phyloP scores from a whole-genome alignment of 2,797 vertebrate genomes.

The Loriculus beryllinus region DNA sequence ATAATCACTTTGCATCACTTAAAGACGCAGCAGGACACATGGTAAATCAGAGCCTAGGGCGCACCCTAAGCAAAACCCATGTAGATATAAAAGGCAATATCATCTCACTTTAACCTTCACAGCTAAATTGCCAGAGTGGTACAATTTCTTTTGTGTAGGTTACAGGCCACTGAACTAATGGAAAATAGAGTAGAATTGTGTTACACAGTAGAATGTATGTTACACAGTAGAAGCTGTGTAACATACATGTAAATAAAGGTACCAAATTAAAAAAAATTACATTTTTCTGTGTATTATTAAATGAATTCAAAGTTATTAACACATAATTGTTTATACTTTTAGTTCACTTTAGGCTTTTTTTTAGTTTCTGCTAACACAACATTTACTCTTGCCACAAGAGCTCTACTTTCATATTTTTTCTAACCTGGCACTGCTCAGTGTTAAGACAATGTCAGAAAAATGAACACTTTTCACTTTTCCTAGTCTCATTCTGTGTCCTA shows the following conservation, averaged over 20 bases:
- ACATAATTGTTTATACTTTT: neutral
- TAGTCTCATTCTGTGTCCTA: neutral
- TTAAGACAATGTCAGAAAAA: neutral
- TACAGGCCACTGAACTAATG: constrained; percentile 71
- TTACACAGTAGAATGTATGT: no score
- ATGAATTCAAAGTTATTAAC: neutral
- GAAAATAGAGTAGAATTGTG: constrained; percentile 39
- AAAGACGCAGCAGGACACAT: constrained; percentile 75
- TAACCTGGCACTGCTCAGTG: neutral
- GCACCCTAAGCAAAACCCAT: constrained; percentile 73
- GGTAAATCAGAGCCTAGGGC: constrained; percentile 82
- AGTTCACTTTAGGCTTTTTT: neutral
- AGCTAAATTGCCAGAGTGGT: constrained; percentile 77
- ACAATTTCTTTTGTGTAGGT: constrained; percentile 68
- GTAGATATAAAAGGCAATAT: constrained; percentile 69
- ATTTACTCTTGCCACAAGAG: neutral
- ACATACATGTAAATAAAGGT: neutral
- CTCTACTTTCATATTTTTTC: neutral
- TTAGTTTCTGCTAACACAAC: neutral
- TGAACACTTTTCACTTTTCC: neutral
- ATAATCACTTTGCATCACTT: constrained; percentile 87
- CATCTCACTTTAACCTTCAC: constrained; percentile 75
- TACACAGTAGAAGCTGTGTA: neutral
- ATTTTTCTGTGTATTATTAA: neutral
- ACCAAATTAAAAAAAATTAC: accelerated